Percentiles rank a stretch among this genome's conserved stretches.
Evolutionary conservation across 2,113 vertebrate species (phyloP).

Genomic region (Eulemur rufifrons): DNA sequence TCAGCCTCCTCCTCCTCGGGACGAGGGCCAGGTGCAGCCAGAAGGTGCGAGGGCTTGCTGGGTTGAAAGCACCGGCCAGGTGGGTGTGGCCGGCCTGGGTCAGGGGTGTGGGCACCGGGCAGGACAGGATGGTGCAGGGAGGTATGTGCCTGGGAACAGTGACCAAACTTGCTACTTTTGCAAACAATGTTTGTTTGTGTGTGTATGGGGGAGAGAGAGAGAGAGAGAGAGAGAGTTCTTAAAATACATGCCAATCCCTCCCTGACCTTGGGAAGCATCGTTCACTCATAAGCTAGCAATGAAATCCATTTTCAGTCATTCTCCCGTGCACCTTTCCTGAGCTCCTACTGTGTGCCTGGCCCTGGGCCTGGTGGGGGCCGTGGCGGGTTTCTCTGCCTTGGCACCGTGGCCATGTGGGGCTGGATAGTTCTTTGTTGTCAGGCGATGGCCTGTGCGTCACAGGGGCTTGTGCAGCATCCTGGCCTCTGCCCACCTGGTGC

Average conservation of each 20-base stretch:
- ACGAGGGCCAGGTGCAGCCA: fast-evolving
- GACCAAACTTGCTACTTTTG: background rate
- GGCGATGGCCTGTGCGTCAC: fast-evolving
- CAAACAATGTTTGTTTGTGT: too few species aligned
- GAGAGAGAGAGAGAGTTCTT: too few species aligned
- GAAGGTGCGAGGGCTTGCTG: background rate
- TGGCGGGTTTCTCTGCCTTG: background rate
- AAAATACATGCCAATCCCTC: fast-evolving
- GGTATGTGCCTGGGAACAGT: fast-evolving
- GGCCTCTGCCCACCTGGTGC: background rate
- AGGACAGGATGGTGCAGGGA: background rate
- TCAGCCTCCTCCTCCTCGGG: background rate
- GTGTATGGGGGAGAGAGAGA: too few species aligned
- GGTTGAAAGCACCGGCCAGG: background rate
- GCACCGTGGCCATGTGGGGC: fast-evolving
- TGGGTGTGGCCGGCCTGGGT: background rate
- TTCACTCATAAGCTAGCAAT: fast-evolving
- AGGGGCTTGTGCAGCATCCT: fast-evolving
- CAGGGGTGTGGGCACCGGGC: too few species aligned
- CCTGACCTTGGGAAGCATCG: fast-evolving
- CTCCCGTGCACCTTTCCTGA: fast-evolving
- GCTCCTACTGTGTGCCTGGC: fast-evolving
- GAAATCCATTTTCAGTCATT: fast-evolving
- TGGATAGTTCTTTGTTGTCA: fast-evolving
- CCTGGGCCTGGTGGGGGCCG: background rate